Evolutionary conservation across 2,888 invertebrate genomes (phyloP), one percentile per base, ranked within the genome.

Genomic region (Stictocephala bisonia): DNA sequence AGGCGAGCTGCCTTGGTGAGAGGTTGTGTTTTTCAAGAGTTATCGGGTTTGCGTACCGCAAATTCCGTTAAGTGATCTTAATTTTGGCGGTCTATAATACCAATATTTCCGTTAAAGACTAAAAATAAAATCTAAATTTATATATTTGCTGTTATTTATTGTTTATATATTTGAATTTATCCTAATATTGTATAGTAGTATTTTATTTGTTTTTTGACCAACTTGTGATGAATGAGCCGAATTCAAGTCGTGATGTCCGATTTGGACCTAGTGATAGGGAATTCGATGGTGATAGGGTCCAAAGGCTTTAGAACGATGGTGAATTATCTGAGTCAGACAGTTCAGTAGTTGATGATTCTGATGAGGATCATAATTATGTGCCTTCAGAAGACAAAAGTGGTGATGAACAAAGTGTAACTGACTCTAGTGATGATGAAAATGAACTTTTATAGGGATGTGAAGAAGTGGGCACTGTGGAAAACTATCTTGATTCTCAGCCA

Each of bases 211-310:
- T 29, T 20, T n/a, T 60, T 35, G 15, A 24, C 22, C 60, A 35
- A 31, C 31, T 35, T 60, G 31, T 15, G 22, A 29, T 31, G 60
- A n/a, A n/a, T n/a, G n/a, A n/a, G n/a, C n/a, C n/a, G n/a, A 50
- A 6, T 50, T 20, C 24, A n/a, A 58, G 31, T 15, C 29, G 18
- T 22, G 27, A 31, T n/a, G 18, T 3, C 13, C 2, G 15, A 18
- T 26, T 58, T 64, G 31, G 11, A 27, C 22, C 22, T 11, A n/a
- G 15, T 9, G 3, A 9, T 6, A 31, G 9, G 29, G 64, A 35
- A 18, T 64, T 15, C 7, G 31, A 35, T 64, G 40, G n/a, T n/a
- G n/a, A n/a, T 40, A 15, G 64, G 64, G 40, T 40, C 18, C 24
- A 35, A 4, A 18, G n/a, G 44, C 15, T 9, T 35, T 9, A 9